Base-by-base conservation (phyloP, 2,888 invertebrate species). In the Neocrepidodera transversa region DNA sequence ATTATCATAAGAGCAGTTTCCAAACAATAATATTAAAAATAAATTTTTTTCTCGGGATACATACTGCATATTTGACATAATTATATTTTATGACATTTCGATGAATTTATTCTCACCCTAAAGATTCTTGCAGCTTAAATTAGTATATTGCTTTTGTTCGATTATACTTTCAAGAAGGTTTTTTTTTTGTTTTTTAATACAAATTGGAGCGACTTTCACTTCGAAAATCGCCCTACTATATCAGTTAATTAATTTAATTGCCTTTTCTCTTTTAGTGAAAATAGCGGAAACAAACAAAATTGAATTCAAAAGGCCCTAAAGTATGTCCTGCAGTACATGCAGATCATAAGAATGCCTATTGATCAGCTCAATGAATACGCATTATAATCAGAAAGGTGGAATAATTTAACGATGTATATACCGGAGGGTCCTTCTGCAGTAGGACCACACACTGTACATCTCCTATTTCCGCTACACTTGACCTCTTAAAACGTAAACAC, bases 371-470 rank as follows among this genome's bases (percentile, higher is more conserved):
- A 72, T 71, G 74, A 71, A 69, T 72, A 68, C 71, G 71, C 66
- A 76, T 76, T 75, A 76, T 68, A 76, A 72, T 69, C 78, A 76
- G 67, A 67, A 54, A 70, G 70, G 76, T 72, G 78, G 78, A 78
- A 78, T 78, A 78, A 78, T 78, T 78, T 78, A 78, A 78, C 77
- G 78, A 78, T 74, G 75, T 66, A 66, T 68, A 71, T 69, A 67
- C 60, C 18, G 32, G 63, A 61, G 59, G 62, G 26, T 45, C 45
- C 35, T 32, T 62, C 63, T 57, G 45, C 60, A 60, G 67, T 60
- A 50, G 62, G 65, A 63, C 63, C 59, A 58, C 63, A 62, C 63
- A 58, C 60, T 63, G 63, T 62, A 65, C 43, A 20, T 45, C 26
- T 13, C 16, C 10, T 35, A 5, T 30, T 35, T 11, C 14, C 13